phyloP scores from a whole-genome alignment of 2,888 invertebrate genomes.

The Heliconius hortense region DNA sequence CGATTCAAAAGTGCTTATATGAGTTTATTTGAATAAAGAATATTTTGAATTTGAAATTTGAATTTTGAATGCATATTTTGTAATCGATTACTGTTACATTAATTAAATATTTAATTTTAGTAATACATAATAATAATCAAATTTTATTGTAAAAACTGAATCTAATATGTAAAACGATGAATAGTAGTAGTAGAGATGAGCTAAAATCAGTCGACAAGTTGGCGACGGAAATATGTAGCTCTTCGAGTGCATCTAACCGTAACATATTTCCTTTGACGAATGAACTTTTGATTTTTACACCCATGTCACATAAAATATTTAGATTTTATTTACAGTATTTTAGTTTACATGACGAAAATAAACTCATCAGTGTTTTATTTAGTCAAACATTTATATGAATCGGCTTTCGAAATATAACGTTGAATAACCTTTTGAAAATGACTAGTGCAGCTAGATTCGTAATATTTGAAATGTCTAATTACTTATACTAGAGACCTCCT shows the following conservation, averaged over 20 bases:
- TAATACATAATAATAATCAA: not conserved
- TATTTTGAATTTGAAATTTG: too few species aligned
- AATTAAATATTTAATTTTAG: too few species aligned
- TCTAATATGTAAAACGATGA: not conserved
- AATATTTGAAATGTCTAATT: not conserved
- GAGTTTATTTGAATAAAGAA: too few species aligned
- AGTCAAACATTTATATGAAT: too few species aligned
- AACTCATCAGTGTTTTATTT: too few species aligned
- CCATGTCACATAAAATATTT: not conserved
- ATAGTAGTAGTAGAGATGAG: not conserved
- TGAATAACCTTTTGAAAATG: not conserved
- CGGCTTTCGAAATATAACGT: not conserved
- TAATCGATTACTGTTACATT: too few species aligned
- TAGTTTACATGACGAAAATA: too few species aligned
- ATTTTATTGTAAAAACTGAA: not conserved
- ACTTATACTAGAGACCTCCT: not conserved
- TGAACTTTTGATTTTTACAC: conserved; percentile 1
- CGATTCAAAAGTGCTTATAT: too few species aligned
- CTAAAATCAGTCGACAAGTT: not conserved
- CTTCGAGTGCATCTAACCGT: not conserved
- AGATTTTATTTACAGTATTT: not conserved
- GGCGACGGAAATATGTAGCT: not conserved
- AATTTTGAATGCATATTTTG: too few species aligned
- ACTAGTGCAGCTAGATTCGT: not conserved
- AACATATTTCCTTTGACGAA: not conserved